These are phyloP conservation scores for Oreotrochilus melanogaster DNA, from an alignment of 2,113 vertebrate species.

Conservation along the genomic window DNA sequence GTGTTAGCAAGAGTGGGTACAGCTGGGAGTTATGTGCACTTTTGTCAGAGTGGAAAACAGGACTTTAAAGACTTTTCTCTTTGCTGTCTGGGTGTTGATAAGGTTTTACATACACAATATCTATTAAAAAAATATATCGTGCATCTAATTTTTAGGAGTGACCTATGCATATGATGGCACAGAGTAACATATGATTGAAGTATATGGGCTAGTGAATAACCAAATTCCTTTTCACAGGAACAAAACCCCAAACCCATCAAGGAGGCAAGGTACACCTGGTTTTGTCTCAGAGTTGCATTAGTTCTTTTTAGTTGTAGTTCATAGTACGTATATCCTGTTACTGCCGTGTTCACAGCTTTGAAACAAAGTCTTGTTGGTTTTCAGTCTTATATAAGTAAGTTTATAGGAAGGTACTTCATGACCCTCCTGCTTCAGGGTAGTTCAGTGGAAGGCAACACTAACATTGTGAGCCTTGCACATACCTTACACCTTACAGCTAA, in stretches of 20 bases:
- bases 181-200: not conserved
- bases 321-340: not conserved
- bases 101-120: not conserved
- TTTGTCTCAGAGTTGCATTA: not conserved
- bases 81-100: not conserved
- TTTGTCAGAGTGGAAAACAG: not conserved
- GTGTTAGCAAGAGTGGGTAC: not conserved
- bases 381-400: not conserved
- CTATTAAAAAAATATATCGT: not conserved
- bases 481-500: not conserved
- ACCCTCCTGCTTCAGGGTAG: not conserved
- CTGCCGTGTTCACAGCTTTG: not conserved
- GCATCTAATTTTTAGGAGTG: not conserved
- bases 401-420: not conserved
- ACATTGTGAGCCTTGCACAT: not conserved
- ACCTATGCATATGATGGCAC: fast-evolving
- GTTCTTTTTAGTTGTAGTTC: not conserved
- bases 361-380: not conserved
- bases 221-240: not conserved
- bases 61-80: not conserved
- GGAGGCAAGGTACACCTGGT: not conserved
- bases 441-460: not conserved
- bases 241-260: not conserved
- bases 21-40: not conserved
- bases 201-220: not conserved